These are phyloP conservation scores for Cryptotermes secundus DNA, from an alignment of 1,140 invertebrate genomes.

Conservation along the genomic window DNA sequence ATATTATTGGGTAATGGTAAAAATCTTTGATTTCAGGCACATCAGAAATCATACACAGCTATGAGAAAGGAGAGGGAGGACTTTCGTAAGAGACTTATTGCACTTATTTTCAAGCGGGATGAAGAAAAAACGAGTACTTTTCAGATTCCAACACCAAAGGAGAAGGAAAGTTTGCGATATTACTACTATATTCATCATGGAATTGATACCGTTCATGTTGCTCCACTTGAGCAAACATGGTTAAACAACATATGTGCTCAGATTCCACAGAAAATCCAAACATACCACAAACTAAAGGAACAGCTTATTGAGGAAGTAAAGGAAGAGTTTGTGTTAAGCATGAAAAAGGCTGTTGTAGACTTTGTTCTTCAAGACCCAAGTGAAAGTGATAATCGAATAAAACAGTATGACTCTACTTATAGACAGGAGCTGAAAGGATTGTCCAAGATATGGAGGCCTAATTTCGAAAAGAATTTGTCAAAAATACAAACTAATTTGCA, in stretches of 20 bases:
- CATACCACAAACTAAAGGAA: conserved; percentile 37
- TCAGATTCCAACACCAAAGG: conserved; percentile 55
- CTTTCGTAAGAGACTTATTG: conserved; percentile 76
- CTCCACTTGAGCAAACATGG: conserved; percentile 64
- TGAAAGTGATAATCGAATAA: conserved; percentile 39
- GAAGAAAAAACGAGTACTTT: conserved; percentile 41
- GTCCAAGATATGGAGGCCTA: conserved; percentile 62
- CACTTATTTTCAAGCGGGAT: conserved; percentile 58
- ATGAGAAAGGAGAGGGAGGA: conserved; percentile 75
- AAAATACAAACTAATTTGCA: conserved; percentile 65
- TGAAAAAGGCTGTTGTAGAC: conserved; percentile 87
- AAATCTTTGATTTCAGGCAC: not conserved
- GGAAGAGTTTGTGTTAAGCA: conserved; percentile 77
- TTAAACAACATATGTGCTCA: conserved; percentile 55
- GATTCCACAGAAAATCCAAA: conserved; percentile 50
- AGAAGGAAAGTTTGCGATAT: conserved; percentile 75
- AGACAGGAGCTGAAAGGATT: conserved; percentile 51
- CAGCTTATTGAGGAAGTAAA: conserved; percentile 48
- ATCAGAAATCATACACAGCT: conserved; percentile 59
- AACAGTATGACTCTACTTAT: conserved; percentile 51
- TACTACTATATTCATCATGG: conserved; percentile 89
- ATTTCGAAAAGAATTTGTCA: conserved; percentile 51
- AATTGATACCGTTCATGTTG: conserved; percentile 82
- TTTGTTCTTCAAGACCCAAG: conserved; percentile 80
- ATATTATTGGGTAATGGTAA: no score